Evolutionary conservation across 2,797 vertebrate genomes (phyloP).

Genomic region (Myiotriccus ornatus): DNA sequence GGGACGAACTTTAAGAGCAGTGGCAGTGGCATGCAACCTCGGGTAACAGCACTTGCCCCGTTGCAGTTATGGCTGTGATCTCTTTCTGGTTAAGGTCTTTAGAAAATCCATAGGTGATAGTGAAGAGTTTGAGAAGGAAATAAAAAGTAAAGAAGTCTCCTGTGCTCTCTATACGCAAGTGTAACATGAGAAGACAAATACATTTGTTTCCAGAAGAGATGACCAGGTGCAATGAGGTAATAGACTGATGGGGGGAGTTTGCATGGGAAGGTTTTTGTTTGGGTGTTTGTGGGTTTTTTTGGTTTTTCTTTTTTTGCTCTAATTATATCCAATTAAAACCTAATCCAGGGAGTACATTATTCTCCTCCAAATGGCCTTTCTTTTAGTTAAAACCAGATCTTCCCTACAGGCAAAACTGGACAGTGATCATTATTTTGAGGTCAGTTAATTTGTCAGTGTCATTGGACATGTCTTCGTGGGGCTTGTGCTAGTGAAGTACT

Average conservation of each 20-base stretch:
- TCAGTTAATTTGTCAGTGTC: constrained; percentile 15
- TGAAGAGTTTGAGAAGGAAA: not conserved
- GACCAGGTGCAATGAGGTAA: not conserved
- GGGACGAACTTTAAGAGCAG: not conserved
- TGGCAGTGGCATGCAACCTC: not conserved
- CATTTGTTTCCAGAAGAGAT: not conserved
- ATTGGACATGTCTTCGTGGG: not conserved
- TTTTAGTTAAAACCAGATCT: constrained; percentile 21
- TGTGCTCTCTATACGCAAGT: not conserved
- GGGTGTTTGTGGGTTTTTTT: too few species aligned
- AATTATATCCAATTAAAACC: not conserved
- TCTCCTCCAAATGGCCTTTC: not conserved
- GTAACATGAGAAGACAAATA: constrained; percentile 36
- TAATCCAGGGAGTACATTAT: not conserved
- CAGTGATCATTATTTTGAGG: not conserved
- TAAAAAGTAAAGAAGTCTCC: not conserved
- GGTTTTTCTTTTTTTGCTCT: not conserved
- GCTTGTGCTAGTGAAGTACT: not conserved
- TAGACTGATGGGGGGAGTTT: not conserved
- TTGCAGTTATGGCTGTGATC: not conserved
- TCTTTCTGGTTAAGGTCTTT: not conserved
- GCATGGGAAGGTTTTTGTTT: not conserved
- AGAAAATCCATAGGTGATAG: not conserved
- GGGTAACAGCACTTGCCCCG: not conserved
- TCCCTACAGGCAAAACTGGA: not conserved